Percentiles rank a stretch among this genome's conserved stretches.
Evolutionary conservation across 2,797 vertebrate genomes (phyloP).

Genomic region (Clarias laeviceps): DNA sequence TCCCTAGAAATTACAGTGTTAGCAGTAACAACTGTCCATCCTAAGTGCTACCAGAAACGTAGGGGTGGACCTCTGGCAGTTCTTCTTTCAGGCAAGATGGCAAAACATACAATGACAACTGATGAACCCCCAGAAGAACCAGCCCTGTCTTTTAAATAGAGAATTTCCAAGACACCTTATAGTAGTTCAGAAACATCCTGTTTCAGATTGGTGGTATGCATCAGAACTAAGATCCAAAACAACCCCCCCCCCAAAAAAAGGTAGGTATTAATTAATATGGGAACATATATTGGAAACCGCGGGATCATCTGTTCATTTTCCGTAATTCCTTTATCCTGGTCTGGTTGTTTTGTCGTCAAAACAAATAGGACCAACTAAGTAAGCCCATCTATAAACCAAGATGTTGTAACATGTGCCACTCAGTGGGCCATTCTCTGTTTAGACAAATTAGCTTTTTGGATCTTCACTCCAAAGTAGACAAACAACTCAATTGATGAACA

Average conservation of each 20-base stretch:
- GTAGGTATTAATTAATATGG: neutral
- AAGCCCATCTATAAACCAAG: neutral
- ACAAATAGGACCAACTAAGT: neutral
- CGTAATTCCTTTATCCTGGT: neutral
- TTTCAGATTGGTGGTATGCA: neutral
- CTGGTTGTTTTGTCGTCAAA: neutral
- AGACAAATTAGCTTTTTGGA: neutral
- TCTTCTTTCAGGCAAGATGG: neutral
- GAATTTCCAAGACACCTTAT: conserved; percentile 1
- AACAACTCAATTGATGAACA: neutral
- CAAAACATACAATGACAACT: neutral
- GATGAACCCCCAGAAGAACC: neutral
- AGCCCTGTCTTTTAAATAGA: neutral
- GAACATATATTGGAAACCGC: neutral
- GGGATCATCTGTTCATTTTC: neutral
- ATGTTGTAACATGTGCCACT: neutral
- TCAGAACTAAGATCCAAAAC: neutral
- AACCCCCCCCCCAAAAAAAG: neutral
- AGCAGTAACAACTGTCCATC: neutral
- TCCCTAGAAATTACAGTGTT: neutral
- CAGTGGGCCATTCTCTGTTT: neutral
- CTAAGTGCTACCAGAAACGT: neutral
- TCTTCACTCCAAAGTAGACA: neutral
- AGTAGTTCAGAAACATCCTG: neutral
- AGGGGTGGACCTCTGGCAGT: neutral